Base-by-base conservation (phyloP, 2,113 vertebrate genomes). In the Chunga burmeisteri region DNA sequence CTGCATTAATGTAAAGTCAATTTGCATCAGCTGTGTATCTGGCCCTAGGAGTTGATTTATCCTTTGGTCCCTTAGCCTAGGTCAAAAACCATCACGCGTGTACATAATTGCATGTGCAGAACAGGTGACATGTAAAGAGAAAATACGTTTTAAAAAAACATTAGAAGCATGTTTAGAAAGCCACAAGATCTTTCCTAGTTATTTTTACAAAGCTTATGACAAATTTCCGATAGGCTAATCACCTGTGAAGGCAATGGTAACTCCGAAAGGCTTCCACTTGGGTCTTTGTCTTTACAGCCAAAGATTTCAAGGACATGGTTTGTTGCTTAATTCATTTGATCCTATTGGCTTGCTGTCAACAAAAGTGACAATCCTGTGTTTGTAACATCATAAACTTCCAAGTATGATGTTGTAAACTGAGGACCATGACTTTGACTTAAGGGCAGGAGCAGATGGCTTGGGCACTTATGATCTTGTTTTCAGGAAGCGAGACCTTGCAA, bases 341-440 rank as follows among this genome's bases (percentile, higher is more conserved):
- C 96, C 95, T 95, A 82, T 94, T 97, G 94, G 95, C 93, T 93
- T 73, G 81, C 66, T 94, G 84, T 93, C 97, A 97, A 91, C 91
- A 72, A 86, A 94, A 93, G 86, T 95, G 93, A 96, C 93, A 93
- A 95, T 95, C 96, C 84, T 90, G 73, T 88, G 47, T 94, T 94
- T 95, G 94, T 93, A 94, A 96, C 89, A 34, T 97, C 97, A 97
- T 95, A 97, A 96, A 97, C 86, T 90, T 95, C 71, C 91, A 96
- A 94, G 96, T 81, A 97, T 96, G 96, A 97, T 94, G 95, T 73
- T 97, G 94, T 97, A 97, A 97, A 97, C 91, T 91, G 95, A 95
- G 95, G 94, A 95, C 93, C 74, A 42, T 95, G 95, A 95, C 97
- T 95, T 97, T 97, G 94, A 96, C 93, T 96, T 96, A 97, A 95